Conservation (phyloP, 1,140 invertebrate species). For the Rhagoletis zephyria region DNA sequence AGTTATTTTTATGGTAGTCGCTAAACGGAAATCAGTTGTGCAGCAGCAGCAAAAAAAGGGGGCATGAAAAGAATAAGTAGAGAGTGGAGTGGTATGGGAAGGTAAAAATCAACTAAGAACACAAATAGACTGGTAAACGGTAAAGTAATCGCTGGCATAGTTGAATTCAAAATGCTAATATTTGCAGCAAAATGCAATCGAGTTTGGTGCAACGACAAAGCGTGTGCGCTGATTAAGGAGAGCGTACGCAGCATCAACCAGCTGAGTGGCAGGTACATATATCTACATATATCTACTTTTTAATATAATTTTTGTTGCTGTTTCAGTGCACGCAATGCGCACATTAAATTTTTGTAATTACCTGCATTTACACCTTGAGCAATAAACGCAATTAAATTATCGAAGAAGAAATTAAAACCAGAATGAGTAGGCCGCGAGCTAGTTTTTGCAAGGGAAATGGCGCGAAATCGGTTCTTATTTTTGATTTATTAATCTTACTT, state of each 20-base stretch:
- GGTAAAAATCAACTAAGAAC: not conserved
- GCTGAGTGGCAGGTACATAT: not conserved
- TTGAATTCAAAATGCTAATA: constrained; percentile 45
- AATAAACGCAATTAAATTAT: not conserved
- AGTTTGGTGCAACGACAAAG: not conserved
- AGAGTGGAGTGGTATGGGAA: not conserved
- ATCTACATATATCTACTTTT: not conserved
- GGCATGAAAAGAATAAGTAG: not conserved
- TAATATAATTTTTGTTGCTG: not conserved
- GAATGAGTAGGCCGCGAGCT: not conserved
- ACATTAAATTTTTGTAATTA: constrained; percentile 43
- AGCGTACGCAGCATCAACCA: too few species aligned
- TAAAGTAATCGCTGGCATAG: constrained; percentile 35
- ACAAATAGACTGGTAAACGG: constrained; percentile 47
- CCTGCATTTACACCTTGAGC: constrained; percentile 32
- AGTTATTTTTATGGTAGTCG: constrained; percentile 52
- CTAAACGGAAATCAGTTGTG: constrained; percentile 46
- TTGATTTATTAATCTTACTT: not conserved
- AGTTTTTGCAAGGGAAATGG: not conserved
- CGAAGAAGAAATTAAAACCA: not conserved
- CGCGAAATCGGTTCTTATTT: not conserved
- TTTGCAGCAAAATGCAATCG: not conserved
- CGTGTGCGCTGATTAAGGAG: not conserved
- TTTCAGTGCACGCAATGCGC: constrained; percentile 12
- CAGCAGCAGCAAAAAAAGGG: not conserved